Evolutionary conservation across 2,888 invertebrate species (phyloP), one percentile per base, ranked within the genome.

Genomic region (Quadroppia sp.): DNA sequence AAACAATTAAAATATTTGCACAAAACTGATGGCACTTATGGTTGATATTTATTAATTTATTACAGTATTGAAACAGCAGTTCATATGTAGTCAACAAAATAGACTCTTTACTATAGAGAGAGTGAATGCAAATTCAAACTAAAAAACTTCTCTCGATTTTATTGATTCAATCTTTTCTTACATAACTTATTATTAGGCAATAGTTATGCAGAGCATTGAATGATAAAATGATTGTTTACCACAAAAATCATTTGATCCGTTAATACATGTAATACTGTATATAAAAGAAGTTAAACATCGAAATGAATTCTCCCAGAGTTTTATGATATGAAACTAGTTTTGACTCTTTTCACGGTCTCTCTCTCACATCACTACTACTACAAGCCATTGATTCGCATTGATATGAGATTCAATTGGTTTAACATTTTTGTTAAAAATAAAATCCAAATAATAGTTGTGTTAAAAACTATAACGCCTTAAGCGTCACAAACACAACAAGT

Each of bases 321-420:
- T n/a, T 53, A 25, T 56, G 25, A 15, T 28, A 15, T 28, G 64
- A 32, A 64, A 64, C 64, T 17, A 64, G 64, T 64, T 64, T 40
- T 17, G 28, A 17, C 20, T 23, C 17, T 23, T 64, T 64, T 64
- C 32, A 64, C 40, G 64, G 64, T 23, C 64, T 61, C n/a, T n/a
- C n/a, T n/a, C 36, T 64, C 40, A 64, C 64, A 64, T 64, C 64
- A 64, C 64, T 64, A 40, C 23, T 64, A 40, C 23, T 64, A 64
- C 30, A 36, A 36, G 64, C 30, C 64, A 64, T 64, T 64, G 64
- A 64, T 64, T 64, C 36, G 28, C 56, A 9, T 20, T 20, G 64
- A 64, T 64, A 64, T 64, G 7, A 30, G 28, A 3, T 50, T 50
- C 30, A 28, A 61, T 64, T 56, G 56, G 56, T 28, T 56, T 30